A percentile compares a stretch with the other conserved stretches of the same genome.
Evolutionary conservation across 2,113 vertebrate genomes (phyloP).

Genomic region (Tricholaema leucomelas): DNA sequence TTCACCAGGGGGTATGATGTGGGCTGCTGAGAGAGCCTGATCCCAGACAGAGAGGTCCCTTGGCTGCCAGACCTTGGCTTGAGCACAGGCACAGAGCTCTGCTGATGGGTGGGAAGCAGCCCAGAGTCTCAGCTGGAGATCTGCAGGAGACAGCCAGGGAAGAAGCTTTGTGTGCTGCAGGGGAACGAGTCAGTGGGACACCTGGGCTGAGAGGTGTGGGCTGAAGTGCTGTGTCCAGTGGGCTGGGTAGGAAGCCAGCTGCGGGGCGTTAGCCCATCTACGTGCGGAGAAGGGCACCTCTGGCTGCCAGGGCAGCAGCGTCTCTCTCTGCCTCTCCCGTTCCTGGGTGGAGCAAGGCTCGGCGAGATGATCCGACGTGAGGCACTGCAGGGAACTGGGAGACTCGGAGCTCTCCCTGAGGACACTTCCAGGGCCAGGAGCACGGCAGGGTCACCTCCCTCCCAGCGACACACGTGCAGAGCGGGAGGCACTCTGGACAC

Average conservation of each 20-base stretch:
- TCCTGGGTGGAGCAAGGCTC: fast-evolving
- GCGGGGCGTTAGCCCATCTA: background rate
- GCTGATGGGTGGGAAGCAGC: background rate
- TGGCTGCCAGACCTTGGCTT: background rate
- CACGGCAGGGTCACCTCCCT: fast-evolving
- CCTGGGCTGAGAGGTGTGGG: background rate
- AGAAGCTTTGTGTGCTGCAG: background rate
- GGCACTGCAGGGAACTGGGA: background rate
- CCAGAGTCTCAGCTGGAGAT: background rate
- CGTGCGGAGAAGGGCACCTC: background rate
- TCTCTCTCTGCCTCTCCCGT: fast-evolving
- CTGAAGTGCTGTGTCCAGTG: background rate
- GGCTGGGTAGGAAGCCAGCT: fast-evolving
- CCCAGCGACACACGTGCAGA: background rate
- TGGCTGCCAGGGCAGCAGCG: background rate
- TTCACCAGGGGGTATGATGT: background rate
- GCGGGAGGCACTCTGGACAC: background rate
- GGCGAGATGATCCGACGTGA: background rate
- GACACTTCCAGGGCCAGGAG: background rate
- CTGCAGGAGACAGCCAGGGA: background rate
- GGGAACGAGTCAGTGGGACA: background rate
- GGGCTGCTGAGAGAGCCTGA: background rate
- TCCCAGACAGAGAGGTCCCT: background rate
- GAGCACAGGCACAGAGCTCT: background rate
- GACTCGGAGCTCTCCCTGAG: fast-evolving